phyloP scores from a whole-genome alignment of 1,140 invertebrate genomes.

The Copidosoma floridanum region DNA sequence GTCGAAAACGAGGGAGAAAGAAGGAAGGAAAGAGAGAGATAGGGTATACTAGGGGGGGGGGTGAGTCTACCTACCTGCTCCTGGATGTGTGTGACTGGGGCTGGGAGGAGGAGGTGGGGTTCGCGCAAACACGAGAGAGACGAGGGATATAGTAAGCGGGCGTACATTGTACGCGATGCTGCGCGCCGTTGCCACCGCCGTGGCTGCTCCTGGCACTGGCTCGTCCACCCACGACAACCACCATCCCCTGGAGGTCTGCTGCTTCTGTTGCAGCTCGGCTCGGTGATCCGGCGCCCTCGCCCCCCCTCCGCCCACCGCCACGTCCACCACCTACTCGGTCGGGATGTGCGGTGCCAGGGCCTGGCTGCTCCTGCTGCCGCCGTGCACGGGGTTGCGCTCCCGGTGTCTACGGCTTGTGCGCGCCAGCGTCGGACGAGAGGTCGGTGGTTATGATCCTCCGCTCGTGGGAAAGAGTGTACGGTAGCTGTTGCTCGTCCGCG shows the following conservation, averaged over 20 bases:
- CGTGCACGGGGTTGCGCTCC: conserved; percentile 7
- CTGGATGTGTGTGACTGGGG: not conserved
- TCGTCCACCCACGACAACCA: too few relatives aligned
- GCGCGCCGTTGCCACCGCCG: too few relatives aligned
- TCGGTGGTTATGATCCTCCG: not conserved
- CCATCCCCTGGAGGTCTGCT: too few relatives aligned
- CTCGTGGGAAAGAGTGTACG: too few relatives aligned
- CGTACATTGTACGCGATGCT: conserved; percentile 17
- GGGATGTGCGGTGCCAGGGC: conserved; percentile 43
- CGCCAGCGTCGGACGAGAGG: not conserved
- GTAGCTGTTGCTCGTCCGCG: too few relatives aligned
- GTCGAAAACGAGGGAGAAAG: too few relatives aligned
- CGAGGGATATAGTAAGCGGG: too few relatives aligned
- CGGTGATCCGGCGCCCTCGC: not conserved
- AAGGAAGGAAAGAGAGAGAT: too few relatives aligned
- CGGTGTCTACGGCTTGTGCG: conserved; percentile 9
- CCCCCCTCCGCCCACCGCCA: not conserved
- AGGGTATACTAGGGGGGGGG: not conserved
- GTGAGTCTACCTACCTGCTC: not conserved
- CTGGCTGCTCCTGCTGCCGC: conserved; percentile 43
- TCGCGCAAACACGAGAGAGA: not conserved
- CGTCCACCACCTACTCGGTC: too few relatives aligned
- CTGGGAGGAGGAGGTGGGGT: not conserved
- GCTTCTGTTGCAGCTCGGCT: too few relatives aligned
- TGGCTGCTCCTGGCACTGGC: too few relatives aligned